These are phyloP conservation scores for Drosophila pandora DNA, from an alignment of 1,140 invertebrate genomes.

Conservation along the genomic window DNA sequence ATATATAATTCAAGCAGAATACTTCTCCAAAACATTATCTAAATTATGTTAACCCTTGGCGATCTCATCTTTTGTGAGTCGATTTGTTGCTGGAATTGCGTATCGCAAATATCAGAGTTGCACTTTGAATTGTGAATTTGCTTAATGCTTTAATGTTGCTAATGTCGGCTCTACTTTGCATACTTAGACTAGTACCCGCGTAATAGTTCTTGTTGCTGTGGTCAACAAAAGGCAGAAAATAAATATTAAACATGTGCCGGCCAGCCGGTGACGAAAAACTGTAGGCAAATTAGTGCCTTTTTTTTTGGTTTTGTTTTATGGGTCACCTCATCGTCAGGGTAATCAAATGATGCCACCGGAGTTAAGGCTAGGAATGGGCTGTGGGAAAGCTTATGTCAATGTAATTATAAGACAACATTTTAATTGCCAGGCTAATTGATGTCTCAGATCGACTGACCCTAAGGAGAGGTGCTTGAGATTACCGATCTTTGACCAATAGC, in stretches of 20 bases:
- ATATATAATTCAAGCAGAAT: not conserved
- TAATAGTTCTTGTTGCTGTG: conserved; percentile 76
- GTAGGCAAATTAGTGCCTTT: conserved; percentile 53
- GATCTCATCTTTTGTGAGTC: conserved; percentile 15
- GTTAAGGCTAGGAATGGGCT: not conserved
- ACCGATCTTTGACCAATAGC: no score
- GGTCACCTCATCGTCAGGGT: conserved; percentile 9
- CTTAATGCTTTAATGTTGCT: conserved; percentile 55
- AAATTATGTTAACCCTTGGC: conserved; percentile 1
- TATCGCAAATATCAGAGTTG: conserved; percentile 17
- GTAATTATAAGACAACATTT: not conserved
- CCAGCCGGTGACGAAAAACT: not conserved
- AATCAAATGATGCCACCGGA: not conserved
- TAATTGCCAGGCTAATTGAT: not conserved
- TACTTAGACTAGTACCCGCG: conserved; percentile 43
- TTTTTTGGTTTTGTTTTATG: not conserved
- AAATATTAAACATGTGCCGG: conserved; percentile 72
- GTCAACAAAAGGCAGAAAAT: conserved; percentile 78
- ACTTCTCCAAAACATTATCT: not conserved
- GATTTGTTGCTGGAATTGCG: conserved; percentile 10
- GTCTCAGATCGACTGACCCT: no score
- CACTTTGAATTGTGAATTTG: conserved; percentile 51
- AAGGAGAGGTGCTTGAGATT: no score
- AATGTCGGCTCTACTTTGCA: conserved; percentile 48
- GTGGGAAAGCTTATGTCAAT: not conserved